A percentile compares a stretch with the other conserved stretches of the same genome.
These are phyloP conservation scores for Chaenogobius annularis DNA, from an alignment of 2,113 vertebrate species.

Conservation along the genomic window DNA sequence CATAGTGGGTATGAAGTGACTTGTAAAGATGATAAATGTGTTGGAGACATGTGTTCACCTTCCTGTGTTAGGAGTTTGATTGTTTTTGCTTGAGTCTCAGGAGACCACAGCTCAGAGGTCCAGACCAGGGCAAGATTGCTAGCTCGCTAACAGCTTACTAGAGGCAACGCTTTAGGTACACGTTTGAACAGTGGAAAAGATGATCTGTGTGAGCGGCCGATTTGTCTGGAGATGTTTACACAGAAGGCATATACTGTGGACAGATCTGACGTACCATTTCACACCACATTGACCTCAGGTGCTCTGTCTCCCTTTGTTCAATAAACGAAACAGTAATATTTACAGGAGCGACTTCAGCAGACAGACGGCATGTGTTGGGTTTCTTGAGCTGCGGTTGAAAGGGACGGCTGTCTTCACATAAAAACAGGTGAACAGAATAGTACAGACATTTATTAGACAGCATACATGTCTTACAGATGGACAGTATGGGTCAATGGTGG, in stretches of 20 bases:
- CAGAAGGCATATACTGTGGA: conserved; percentile 21
- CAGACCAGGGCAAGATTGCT: conserved; percentile 29
- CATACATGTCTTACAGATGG: conserved; percentile 57
- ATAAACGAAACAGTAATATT: conserved; percentile 44
- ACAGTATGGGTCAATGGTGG: not conserved
- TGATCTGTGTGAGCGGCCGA: conserved; percentile 51
- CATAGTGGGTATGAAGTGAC: not conserved
- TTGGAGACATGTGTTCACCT: conserved; percentile 48
- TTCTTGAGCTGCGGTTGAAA: conserved; percentile 13
- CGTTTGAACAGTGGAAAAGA: conserved; percentile 46
- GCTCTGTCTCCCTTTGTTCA: conserved; percentile 39
- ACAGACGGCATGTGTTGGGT: conserved; percentile 38
- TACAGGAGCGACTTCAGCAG: not conserved
- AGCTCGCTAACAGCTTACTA: conserved; percentile 11
- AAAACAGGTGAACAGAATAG: conserved; percentile 41
- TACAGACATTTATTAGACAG: not conserved
- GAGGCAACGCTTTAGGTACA: conserved; percentile 12
- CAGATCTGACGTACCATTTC: conserved; percentile 64
- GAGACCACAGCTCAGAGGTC: conserved; percentile 38
- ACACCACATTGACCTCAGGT: conserved; percentile 46
- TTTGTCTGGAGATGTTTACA: conserved; percentile 43
- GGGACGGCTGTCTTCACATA: conserved; percentile 29
- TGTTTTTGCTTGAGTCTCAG: conserved; percentile 55
- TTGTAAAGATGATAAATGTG: conserved; percentile 35
- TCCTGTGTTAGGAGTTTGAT: conserved; percentile 56